These are phyloP conservation scores for Pheosia gnoma DNA, from an alignment of 2,888 invertebrate genomes.

Conservation along the genomic window DNA sequence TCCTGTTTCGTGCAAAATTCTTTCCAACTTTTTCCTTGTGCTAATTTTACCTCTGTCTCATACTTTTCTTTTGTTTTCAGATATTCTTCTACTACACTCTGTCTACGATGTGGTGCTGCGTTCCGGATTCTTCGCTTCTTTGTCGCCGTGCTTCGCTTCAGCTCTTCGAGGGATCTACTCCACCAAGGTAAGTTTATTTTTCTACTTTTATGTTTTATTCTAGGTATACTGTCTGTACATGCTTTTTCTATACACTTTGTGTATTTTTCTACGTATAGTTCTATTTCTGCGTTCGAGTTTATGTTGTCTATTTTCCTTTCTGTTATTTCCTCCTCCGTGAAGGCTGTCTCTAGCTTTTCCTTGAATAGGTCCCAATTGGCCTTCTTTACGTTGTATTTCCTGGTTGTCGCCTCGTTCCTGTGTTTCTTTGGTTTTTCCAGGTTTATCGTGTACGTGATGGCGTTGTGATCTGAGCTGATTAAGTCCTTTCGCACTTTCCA, in stretches of 20 bases:
- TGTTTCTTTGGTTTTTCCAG: slow-evolving; percentile 9
- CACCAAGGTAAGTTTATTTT: slow-evolving; percentile 25
- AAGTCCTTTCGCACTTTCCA: slow-evolving; percentile 21
- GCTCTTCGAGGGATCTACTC: slow-evolving; percentile 14
- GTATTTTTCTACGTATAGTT: not conserved
- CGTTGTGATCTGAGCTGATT: slow-evolving; percentile 33
- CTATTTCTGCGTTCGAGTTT: slow-evolving; percentile 1
- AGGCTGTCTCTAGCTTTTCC: slow-evolving; percentile 18
- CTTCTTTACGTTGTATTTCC: slow-evolving; percentile 27
- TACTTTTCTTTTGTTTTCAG: slow-evolving; percentile 19
- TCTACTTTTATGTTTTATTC: slow-evolving; percentile 3
- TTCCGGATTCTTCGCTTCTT: slow-evolving; percentile 18
- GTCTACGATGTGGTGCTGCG: slow-evolving; percentile 18
- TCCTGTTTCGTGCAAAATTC: slow-evolving; percentile 27
- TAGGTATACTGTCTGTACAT: slow-evolving; percentile 12
- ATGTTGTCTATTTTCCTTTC: not conserved
- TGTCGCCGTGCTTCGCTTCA: slow-evolving; percentile 18
- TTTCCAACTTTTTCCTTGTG: slow-evolving; percentile 22
- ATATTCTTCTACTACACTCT: slow-evolving; percentile 16
- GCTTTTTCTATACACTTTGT: slow-evolving; percentile 12
- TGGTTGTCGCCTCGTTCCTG: slow-evolving; percentile 13
- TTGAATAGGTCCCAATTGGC: slow-evolving; percentile 29
- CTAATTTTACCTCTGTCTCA: slow-evolving; percentile 7
- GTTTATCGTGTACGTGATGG: slow-evolving; percentile 24
- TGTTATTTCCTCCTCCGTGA: not conserved